Base-by-base conservation (phyloP, 2,888 invertebrate species). In the Troglohyphantes excavatus region DNA sequence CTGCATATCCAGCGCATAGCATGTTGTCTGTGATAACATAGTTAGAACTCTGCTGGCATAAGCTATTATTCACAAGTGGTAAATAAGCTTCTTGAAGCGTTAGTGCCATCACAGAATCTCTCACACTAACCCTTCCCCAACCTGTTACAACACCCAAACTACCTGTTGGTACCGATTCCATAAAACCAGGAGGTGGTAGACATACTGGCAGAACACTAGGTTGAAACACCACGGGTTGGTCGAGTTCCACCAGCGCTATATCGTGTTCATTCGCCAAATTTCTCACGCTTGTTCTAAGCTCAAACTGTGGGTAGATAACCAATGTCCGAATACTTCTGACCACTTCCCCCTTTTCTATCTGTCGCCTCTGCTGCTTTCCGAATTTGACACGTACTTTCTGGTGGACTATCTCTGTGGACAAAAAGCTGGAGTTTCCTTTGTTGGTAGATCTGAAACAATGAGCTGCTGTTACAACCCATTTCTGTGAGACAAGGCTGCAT, bases 401-500 rank as follows among this genome's bases (percentile, higher is more conserved):
- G 5, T 29, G 65, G 6, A 78, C 59, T 3, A 87, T 83, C 29
- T 84, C 78, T 11, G 23, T 53, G 0, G 78, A 63, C 82, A 89
- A 76, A 6, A 83, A 63, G 17, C 17, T 19, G 2, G 61, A 39
- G 33, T 46, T 33, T 27, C 43, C 59, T 17, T 86, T 65, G 53
- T 65, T 70, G 13, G 21, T 29, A 19, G 33, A n/a, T 39, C 67
- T 78, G 78, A 92, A 86, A 63, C 92, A 92, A 75, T 92, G 92
- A 13, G 92, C 92, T 6, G 92, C 92, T 19, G 92, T 92, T 3
- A 92, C 78, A 1, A 92, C 82, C 92, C 92, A 92, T n/a, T 79
- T 65, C 9, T 81, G 67, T 29, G 90, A 84, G 19, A 92, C 78
- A 9, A 92, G 75, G 21, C 88, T 81, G 19, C 92, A 92, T 5